A percentile compares a stretch with the other conserved stretches of the same genome.
Evolutionary conservation across 2,797 vertebrate genomes (phyloP).

Genomic region (Avahi laniger): DNA sequence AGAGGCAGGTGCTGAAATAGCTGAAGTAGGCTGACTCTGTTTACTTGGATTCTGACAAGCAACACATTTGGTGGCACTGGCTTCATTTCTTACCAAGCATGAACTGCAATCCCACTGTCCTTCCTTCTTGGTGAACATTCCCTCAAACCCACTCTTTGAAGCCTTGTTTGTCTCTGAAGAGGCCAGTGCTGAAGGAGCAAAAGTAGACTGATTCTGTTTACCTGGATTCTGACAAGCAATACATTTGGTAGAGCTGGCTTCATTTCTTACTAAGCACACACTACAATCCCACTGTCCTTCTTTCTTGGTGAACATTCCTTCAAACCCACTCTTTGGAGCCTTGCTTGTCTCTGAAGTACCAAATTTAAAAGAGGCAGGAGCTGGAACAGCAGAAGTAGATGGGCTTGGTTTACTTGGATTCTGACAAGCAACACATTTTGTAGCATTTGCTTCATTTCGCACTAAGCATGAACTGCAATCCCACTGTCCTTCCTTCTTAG

Average conservation of each 20-base stretch:
- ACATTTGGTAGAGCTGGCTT: slow-evolving; percentile 87
- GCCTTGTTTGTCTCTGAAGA: slow-evolving; percentile 74
- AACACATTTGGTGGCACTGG: slow-evolving; percentile 84
- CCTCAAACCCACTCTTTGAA: slow-evolving; percentile 83
- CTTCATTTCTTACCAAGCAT: slow-evolving; percentile 88
- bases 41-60: slow-evolving; percentile 89
- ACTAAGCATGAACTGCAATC: slow-evolving; percentile 86
- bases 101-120: slow-evolving; percentile 91
- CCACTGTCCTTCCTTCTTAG: slow-evolving; percentile 91
- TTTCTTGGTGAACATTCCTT: slow-evolving; percentile 86
- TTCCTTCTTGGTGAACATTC: slow-evolving; percentile 87
- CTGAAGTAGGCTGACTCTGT: slow-evolving; percentile 79
- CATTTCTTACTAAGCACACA: slow-evolving; percentile 87
- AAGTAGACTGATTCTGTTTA: slow-evolving; percentile 82
- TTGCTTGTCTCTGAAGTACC: slow-evolving; percentile 74
- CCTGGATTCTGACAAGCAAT: slow-evolving; percentile 87
- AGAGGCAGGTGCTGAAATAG: slow-evolving; percentile 17
- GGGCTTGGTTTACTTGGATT: slow-evolving; percentile 81
- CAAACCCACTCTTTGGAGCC: slow-evolving; percentile 83
- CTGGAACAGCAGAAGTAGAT: slow-evolving; percentile 61
- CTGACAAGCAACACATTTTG: slow-evolving; percentile 88
- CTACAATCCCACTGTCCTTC: slow-evolving; percentile 91
- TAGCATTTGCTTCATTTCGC: slow-evolving; percentile 87
- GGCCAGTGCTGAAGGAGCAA: slow-evolving; percentile 43
- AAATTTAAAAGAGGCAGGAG: slow-evolving; percentile 67